phyloP scores from a whole-genome alignment of 2,113 vertebrate species.

The Saguinus midas region DNA sequence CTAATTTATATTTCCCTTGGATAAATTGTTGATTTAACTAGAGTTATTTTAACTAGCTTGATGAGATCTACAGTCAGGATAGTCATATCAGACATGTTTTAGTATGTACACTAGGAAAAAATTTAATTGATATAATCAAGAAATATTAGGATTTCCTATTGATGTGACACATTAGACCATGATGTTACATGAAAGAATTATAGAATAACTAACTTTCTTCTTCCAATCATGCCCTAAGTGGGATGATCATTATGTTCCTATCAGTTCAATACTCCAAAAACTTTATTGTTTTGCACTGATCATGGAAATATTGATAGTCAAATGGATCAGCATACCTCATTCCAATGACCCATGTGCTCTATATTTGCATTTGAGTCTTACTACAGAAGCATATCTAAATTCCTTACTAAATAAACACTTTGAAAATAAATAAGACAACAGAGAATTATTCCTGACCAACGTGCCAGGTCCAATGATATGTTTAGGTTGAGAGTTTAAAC shows the following conservation, averaged over 20 bases:
- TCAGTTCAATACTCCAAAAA: background rate
- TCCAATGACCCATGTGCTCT: background rate
- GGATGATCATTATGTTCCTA: background rate
- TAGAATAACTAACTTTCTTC: background rate
- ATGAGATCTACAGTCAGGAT: background rate
- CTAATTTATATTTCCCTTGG: background rate
- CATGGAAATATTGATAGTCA: background rate
- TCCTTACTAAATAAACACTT: background rate
- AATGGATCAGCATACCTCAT: background rate
- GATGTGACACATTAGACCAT: background rate
- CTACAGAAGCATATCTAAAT: background rate
- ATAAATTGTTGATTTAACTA: slow-evolving; percentile 1
- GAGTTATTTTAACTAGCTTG: background rate
- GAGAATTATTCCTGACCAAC: background rate
- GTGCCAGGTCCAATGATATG: background rate
- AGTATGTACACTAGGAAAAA: background rate
- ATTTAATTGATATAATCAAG: background rate
- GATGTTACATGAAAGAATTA: background rate
- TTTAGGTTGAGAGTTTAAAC: background rate
- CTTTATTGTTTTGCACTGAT: background rate
- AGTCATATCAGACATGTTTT: background rate
- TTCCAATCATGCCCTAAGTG: background rate
- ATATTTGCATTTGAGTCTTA: background rate
- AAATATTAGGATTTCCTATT: background rate
- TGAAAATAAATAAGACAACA: background rate